Base-by-base conservation (phyloP, 2,113 vertebrate species). In the Rissa tridactyla region DNA sequence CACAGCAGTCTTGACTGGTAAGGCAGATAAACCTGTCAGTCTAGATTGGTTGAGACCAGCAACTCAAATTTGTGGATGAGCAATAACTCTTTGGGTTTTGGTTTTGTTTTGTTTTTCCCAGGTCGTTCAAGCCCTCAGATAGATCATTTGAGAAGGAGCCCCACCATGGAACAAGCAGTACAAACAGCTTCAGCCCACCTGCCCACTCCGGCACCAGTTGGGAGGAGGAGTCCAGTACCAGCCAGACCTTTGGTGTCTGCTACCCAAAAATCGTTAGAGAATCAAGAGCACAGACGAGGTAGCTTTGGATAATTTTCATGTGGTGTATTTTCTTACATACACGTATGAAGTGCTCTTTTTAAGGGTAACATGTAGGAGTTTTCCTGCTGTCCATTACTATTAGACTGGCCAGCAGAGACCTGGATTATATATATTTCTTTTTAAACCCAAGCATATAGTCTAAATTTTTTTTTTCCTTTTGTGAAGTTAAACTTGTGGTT, bases 251-350 rank as follows among this genome's bases (percentile, higher is more conserved):
- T 98, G 88, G 96, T 98, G 81, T 96, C 98, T 69, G 77, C 98
- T 86, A 98, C 92, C 96, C 99, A 99, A 93, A 99, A 99, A 96
- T 97, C 99, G 3, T 94, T 98, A 51, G 99, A 99, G 90, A 98
- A 94, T 93, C 98, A 98, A 66, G 99, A 99, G 94, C 99, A 99
- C 97, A 98, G 99, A 89, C 98, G 98, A 98, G 99, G 99, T 99
- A 97, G 71, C 68, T 93, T 85, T 55, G 93, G 69, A 38, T 36
- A 36, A 29, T 79, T 94, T 65, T 97, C 85, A 23, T 46, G 76
- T 42, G 9, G 47, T 38, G 76, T 18, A 8, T 82, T 83, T 92
- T 91, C 47, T 87, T 80, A 34, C 49, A 32, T 65, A 34, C 44
- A 26, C 36, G 6, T 29, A 26, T 4, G 12, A 76, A 85, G 25